A percentile compares a stretch with the other conserved stretches of the same genome.
Evolutionary conservation across 2,797 vertebrate genomes (phyloP).

Genomic region (Lepus oiostolus): DNA sequence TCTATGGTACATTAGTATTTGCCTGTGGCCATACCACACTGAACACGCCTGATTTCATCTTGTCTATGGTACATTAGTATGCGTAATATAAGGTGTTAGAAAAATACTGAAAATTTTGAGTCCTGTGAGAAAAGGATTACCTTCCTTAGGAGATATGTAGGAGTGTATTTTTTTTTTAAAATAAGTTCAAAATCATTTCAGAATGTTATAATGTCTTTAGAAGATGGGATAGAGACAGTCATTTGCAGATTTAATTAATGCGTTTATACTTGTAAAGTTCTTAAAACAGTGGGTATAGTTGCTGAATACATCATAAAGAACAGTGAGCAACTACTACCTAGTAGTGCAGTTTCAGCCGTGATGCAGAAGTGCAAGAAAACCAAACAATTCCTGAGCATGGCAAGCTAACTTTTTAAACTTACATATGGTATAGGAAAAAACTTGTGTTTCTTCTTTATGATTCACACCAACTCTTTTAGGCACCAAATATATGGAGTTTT

Average conservation of each 20-base stretch:
- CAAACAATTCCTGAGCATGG: constrained; percentile 25
- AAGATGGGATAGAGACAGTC: constrained; percentile 1
- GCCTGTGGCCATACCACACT: no score
- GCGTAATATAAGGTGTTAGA: background rate
- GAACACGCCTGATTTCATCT: no score
- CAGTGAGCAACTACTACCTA: background rate
- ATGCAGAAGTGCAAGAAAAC: background rate
- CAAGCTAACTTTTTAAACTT: constrained; percentile 39
- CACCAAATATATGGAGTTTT: background rate
- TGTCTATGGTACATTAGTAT: no score
- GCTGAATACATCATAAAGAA: background rate
- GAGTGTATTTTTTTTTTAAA: constrained; percentile 12
- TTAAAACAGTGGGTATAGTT: background rate
- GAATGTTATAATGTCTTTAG: constrained; percentile 37
- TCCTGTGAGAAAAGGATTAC: background rate
- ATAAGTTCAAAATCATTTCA: constrained; percentile 8
- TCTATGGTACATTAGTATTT: background rate
- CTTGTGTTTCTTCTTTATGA: background rate
- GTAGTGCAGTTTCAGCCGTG: background rate
- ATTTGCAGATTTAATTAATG: constrained; percentile 36
- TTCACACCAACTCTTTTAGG: background rate
- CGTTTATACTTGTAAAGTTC: background rate
- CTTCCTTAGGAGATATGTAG: background rate
- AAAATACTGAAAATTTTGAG: background rate
- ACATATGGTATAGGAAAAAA: background rate